Evolutionary conservation across 2,113 vertebrate species (phyloP), one percentile per base, ranked within the genome.

Genomic region (Procavia capensis): DNA sequence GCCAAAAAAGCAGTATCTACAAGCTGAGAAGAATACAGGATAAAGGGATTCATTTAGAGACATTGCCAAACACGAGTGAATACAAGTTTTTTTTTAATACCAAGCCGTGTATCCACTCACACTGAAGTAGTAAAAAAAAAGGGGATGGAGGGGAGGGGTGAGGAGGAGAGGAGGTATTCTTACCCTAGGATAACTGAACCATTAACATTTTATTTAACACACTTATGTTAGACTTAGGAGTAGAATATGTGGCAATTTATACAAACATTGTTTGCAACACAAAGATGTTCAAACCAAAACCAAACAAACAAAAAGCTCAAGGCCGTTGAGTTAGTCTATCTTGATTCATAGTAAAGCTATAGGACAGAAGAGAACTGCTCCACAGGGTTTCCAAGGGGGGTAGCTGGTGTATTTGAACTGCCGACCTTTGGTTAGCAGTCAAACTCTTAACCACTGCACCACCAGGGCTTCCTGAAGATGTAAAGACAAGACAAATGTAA

Each of bases 1-100:
- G 94, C 97, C 96, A 95, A 85, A 76, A 97, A 63, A 91, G 90
- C 94, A 98, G 59, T 88, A 89, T 96, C 80, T 94, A 83, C 72
- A 88, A 79, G 43, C 84, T 59, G 86, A 95, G 96, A 75, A 93
- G 80, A 97, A 96, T 79, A 61, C 72, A 93, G 50, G 78, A 86
- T 83, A 87, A 29, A 96, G 81, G 61, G 75, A 88, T 45, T 25
- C 50, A 88, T 79, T 95, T 94, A 83, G 63, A 80, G n/a, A 57
- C 43, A 29, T 75, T 96, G 95, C 96, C 95, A 93, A 93, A 95
- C 88, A 20, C 25, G 84, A 72, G 13, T 43, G 89, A 97, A 78
- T 36, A 68, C 64, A 81, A 80, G 88, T 24, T 2, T 36, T 72
- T 36, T 4, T 54, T 29, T 80, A 85, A 64, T 66, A 92, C 66